Evolutionary conservation across 2,113 vertebrate genomes (phyloP).

Genomic region (Leptocoma aspasia): DNA sequence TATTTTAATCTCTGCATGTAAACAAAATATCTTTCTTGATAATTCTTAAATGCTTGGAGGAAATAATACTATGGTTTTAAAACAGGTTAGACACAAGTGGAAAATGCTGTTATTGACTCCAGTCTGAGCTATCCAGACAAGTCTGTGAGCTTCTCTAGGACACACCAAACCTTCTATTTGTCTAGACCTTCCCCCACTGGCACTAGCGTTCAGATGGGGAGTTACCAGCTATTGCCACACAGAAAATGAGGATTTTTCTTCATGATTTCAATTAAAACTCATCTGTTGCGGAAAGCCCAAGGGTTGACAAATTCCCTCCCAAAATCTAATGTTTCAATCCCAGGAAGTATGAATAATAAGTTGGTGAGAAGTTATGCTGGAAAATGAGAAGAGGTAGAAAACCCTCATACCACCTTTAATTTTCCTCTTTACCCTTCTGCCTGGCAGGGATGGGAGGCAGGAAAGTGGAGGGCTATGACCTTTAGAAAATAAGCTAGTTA

Average conservation of each 20-base stretch:
- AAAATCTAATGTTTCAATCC: not conserved
- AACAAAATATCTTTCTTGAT: not conserved
- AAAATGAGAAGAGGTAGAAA: not conserved
- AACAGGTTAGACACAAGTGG: not conserved
- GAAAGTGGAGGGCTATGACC: not conserved
- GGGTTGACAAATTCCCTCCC: not conserved
- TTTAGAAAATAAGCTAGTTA: not conserved
- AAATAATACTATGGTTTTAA: not conserved
- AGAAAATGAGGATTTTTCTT: not conserved
- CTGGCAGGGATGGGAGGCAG: rapidly evolving
- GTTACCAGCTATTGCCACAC: not conserved
- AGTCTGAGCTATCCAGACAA: not conserved
- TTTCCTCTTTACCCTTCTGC: not conserved
- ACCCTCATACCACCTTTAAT: not conserved
- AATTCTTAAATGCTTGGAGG: not conserved
- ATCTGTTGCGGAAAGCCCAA: not conserved
- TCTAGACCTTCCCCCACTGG: not conserved
- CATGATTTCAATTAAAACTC: not conserved
- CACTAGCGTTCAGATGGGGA: not conserved
- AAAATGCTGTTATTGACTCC: not conserved
- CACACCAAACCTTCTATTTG: not conserved
- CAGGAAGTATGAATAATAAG: not conserved
- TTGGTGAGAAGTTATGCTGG: not conserved
- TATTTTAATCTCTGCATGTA: not conserved
- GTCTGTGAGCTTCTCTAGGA: not conserved